phyloP scores from a whole-genome alignment of 2,113 vertebrate genomes.

The Oxyura jamaicensis region DNA sequence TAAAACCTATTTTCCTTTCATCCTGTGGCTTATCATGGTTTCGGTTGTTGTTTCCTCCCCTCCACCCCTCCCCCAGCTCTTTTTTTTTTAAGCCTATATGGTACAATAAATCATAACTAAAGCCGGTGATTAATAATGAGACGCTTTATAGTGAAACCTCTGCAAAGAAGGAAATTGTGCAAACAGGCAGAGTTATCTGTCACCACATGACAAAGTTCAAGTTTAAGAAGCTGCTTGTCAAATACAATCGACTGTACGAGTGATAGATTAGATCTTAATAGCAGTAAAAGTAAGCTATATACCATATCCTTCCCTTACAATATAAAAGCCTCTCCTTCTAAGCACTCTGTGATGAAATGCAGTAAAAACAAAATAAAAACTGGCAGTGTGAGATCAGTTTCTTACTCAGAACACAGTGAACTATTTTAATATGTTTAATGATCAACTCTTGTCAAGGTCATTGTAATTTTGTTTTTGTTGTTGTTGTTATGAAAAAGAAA shows the following conservation, averaged over 20 bases:
- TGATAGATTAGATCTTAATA: slow-evolving; percentile 84
- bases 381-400: not conserved
- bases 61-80: too few species aligned
- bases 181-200: slow-evolving; percentile 81
- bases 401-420: not conserved
- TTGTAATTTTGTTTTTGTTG: slow-evolving; percentile 11
- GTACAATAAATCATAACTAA: slow-evolving; percentile 75
- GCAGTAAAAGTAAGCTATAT: slow-evolving; percentile 75
- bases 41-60: not conserved
- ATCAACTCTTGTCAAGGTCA: slow-evolving; percentile 26
- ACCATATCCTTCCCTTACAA: slow-evolving; percentile 71
- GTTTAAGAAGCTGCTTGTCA: slow-evolving; percentile 82
- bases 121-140: slow-evolving; percentile 80
- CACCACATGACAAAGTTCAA: slow-evolving; percentile 80
- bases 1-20: not conserved
- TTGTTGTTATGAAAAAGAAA: not conserved
- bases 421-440: not conserved
- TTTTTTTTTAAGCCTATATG: not conserved
- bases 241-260: slow-evolving; percentile 76
- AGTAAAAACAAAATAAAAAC: slow-evolving; percentile 65
- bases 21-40: not conserved
- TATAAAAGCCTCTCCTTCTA: slow-evolving; percentile 73
- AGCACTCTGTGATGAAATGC: slow-evolving; percentile 41
- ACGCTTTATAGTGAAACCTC: slow-evolving; percentile 61
- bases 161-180: slow-evolving; percentile 76